Evolutionary conservation across 2,888 invertebrate genomes (phyloP), one percentile per base, ranked within the genome.

Genomic region (Nephrocerus scutellatus): DNA sequence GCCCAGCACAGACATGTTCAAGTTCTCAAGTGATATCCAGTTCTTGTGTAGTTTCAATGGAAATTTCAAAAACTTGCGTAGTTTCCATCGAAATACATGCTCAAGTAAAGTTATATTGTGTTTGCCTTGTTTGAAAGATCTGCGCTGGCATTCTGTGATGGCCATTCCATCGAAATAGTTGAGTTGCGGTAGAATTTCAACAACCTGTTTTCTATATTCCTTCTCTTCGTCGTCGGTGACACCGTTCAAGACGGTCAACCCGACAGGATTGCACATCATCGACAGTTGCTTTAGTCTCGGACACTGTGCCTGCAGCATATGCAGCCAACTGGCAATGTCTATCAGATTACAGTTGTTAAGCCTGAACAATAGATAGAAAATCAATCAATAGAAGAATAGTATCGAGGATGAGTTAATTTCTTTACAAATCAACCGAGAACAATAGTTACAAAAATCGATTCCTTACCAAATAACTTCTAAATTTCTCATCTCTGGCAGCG

Each of bases 261-360:
- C 53, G 1, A 83, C 84, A 0, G 78, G 76, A 66, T 89, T 89
- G 25, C 86, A 85, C 86, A 89, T 54, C 52, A 54, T 71, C n/a
- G 84, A 83, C 1, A 89, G 67, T 58, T 80, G 80, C 54, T 74
- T 74, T 8, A 89, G 67, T 55, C 79, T 79, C 0, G 87, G 83
- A 53, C 82, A 78, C 4, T 81, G 77, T 36, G 73, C 70, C 49
- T 77, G 73, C 45, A 86, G 67, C 54, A 75, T 77, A 44, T 75
- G 74, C 31, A 82, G 72, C 75, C 82, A 85, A 4, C 81, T 81
- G 65, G 78, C 79, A 2, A 87, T 60, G 4, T 70, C 68, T 3
- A 69, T 56, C 38, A 79, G 73, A 52, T 76, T 74, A 53, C 79
- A 79, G 50, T 75, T 73, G 53, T 80, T 80, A 39, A 79, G 59